Percentiles rank a stretch among this genome's conserved stretches.
Conservation (phyloP, 2,888 invertebrate species). For the Agrotis exclamationis region DNA sequence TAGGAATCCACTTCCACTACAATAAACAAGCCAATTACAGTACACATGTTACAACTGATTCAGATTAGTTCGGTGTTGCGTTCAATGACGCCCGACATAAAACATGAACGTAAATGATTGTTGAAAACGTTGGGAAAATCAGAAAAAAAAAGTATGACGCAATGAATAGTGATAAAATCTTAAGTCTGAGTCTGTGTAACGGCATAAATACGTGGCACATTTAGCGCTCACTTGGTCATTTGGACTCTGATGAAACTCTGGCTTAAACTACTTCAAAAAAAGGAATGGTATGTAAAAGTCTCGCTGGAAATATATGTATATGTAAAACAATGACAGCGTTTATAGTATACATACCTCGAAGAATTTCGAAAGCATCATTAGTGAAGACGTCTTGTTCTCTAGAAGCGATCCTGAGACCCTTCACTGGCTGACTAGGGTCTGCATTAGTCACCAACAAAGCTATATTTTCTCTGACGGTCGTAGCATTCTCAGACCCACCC, state of each 20-base stretch:
- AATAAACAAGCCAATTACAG: constrained; percentile 25
- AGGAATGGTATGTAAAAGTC: too few relatives aligned
- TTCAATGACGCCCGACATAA: constrained; percentile 19
- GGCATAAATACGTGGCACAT: neutral
- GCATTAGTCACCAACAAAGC: constrained; percentile 83
- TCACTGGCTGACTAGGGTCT: constrained; percentile 74
- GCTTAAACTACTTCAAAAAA: too few relatives aligned
- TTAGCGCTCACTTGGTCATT: neutral
- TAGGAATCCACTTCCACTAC: constrained; percentile 10
- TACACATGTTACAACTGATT: constrained; percentile 38
- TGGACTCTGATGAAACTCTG: neutral
- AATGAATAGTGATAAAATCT: neutral
- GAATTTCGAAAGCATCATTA: constrained; percentile 78
- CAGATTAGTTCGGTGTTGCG: constrained; percentile 46
- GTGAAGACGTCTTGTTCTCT: constrained; percentile 73
- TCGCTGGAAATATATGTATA: too few relatives aligned
- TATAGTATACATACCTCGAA: constrained; percentile 71
- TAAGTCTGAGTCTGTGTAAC: neutral
- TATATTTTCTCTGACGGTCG: constrained; percentile 78
- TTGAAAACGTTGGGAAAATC: constrained; percentile 9
- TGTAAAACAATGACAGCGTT: neutral
- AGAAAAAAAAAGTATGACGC: neutral
- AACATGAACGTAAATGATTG: constrained; percentile 19
- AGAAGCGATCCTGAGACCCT: constrained; percentile 79
- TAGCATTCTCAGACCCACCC: constrained; percentile 70